Base-by-base conservation (phyloP, 2,113 vertebrate species). In the Sula dactylatra region DNA sequence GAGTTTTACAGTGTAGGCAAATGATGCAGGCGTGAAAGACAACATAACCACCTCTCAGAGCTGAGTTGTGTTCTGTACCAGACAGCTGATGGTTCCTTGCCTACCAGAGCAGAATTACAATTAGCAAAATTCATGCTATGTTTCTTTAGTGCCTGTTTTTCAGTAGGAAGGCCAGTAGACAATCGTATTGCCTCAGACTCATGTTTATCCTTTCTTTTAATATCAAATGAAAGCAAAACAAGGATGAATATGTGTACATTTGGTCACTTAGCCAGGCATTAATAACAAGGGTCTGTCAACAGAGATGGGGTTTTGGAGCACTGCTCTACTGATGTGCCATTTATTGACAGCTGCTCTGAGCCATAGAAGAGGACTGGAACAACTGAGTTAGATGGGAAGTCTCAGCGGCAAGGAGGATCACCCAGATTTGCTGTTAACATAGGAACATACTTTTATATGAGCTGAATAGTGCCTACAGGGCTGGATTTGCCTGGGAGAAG, bases 321-420 rank as follows among this genome's bases (percentile, higher is more conserved):
- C 25, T 42, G 29, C 11, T 76, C 47, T 55, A 6, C 49, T 78
- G 47, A 36, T n/a, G 55, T 62, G 55, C 42, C 24, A 22, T 55
- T 82, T 49, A 20, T 31, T 50, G 65, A 7, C 49, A 64, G 49
- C 26, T 78, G 31, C 56, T 64, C 49, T 32, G 49, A 71, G 50
- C 26, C 72, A 20, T 7, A 29, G 71, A 87, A 69, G 25, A 73
- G 26, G 56, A 36, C 25, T 84, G 58, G 11, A 91, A 86, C 81
- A 97, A 65, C 69, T 90, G 93, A 92, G 65, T 82, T 86, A 73
- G 59, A 69, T 65, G 90, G 77, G 86, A 90, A 95, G 74, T 59
- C 27, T 74, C 78, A 52, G 52, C 32, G 59, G 59, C 71, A 42
- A 32, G 50, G 36, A 66, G 13, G 21, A 9, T 66, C 52, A 66